phyloP scores from a whole-genome alignment of 2,797 vertebrate genomes.

The Oryzias sinensis region DNA sequence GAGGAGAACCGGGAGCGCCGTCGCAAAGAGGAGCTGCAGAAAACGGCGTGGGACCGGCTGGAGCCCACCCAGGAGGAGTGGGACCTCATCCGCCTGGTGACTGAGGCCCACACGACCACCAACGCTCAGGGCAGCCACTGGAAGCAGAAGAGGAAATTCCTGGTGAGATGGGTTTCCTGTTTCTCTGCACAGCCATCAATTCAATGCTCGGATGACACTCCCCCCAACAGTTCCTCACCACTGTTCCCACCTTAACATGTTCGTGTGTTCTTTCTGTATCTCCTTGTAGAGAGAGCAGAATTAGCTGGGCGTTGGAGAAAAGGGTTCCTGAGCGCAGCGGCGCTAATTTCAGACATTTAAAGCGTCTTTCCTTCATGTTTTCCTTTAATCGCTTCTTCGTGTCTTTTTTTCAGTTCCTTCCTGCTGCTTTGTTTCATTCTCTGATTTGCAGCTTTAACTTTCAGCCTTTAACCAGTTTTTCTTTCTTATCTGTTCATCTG shows the following conservation, averaged over 20 bases:
- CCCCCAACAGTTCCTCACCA: constrained; percentile 41
- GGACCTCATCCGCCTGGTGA: constrained; percentile 95
- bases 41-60: constrained; percentile 87
- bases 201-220: neutral
- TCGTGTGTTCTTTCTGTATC: constrained; percentile 77
- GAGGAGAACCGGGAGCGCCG: constrained; percentile 95
- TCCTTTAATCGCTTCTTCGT: constrained; percentile 45
- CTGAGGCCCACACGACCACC: constrained; percentile 94
- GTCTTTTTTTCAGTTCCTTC: constrained; percentile 24
- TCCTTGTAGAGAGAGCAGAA: constrained; percentile 79
- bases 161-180: constrained; percentile 82
- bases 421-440: constrained; percentile 8
- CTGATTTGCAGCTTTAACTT: constrained; percentile 46
- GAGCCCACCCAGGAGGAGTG: constrained; percentile 95
- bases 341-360: constrained; percentile 67
- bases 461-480: constrained; percentile 16
- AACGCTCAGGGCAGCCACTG: constrained; percentile 98
- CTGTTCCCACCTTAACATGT: constrained; percentile 73
- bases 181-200: constrained; percentile 13
- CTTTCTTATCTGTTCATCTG: constrained; percentile 53
- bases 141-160: constrained; percentile 98
- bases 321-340: constrained; percentile 72
- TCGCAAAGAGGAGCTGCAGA: constrained; percentile 89
- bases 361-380: constrained; percentile 41
- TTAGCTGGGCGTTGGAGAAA: constrained; percentile 78